Conservation (phyloP, 2,888 invertebrate genomes). For the Eueremaeus valkanovi region DNA sequence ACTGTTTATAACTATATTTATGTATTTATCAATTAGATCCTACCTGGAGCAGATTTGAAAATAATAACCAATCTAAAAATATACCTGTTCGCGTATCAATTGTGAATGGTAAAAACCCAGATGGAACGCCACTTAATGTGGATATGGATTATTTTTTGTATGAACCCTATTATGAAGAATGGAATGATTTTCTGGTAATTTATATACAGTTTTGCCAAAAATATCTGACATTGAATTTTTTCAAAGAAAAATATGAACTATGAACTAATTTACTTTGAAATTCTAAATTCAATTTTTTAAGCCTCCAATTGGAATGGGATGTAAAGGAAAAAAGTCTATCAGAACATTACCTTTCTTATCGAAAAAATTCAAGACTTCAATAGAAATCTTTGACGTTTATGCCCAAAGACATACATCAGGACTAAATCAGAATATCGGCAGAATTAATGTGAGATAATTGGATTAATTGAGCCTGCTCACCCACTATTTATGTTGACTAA, state of each 20-base stretch:
- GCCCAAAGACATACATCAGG: not conserved
- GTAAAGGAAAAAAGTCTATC: not conserved
- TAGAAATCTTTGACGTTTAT: not conserved
- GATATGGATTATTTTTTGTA: not conserved
- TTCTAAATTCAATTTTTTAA: no score
- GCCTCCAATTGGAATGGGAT: not conserved
- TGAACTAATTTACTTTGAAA: no score
- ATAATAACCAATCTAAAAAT: not conserved
- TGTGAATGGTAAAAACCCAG: not conserved
- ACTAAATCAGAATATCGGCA: not conserved
- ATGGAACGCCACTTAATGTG: not conserved
- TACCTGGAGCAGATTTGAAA: not conserved
- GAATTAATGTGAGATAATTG: not conserved
- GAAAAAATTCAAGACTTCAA: not conserved
- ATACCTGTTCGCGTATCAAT: not conserved
- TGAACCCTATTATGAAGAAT: not conserved
- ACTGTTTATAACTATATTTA: not conserved
- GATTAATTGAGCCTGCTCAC: no score
- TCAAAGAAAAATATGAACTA: no score
- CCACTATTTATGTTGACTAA: not conserved
- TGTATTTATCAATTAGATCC: not conserved
- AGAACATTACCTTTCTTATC: not conserved
- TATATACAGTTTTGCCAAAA: no score
- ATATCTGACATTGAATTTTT: no score
- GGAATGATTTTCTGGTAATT: not conserved